These are phyloP conservation scores for Drosophila nr. fundita DNA, from an alignment of 2,888 invertebrate genomes.

Conservation along the genomic window DNA sequence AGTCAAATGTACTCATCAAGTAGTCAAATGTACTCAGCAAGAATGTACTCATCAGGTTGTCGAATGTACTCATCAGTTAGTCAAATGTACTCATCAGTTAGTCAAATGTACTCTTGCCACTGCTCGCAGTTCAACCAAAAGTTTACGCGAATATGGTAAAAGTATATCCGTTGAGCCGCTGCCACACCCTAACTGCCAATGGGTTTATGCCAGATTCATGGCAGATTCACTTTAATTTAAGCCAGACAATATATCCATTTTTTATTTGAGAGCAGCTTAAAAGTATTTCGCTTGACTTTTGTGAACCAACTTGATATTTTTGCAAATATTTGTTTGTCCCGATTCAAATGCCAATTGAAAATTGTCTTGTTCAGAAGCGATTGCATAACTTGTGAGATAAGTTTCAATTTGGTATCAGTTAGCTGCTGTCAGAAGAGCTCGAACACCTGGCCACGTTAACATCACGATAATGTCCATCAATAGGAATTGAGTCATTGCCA, in stretches of 20 bases:
- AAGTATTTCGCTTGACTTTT: no score
- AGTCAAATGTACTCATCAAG: neutral
- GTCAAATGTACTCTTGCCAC: slow-evolving; percentile 13
- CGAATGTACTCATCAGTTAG: no score
- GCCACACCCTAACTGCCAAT: slow-evolving; percentile 12
- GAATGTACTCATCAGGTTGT: no score
- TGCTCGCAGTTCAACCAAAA: slow-evolving; percentile 30
- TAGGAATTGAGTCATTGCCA: slow-evolving; percentile 15
- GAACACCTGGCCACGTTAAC: slow-evolving; percentile 1
- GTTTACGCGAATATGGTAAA: slow-evolving; percentile 9
- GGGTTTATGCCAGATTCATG: slow-evolving; percentile 14
- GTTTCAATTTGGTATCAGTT: slow-evolving; percentile 10
- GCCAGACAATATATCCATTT: fast-evolving
- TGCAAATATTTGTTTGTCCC: neutral
- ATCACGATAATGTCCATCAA: slow-evolving; percentile 12
- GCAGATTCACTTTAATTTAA: slow-evolving; percentile 9
- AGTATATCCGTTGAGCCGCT: slow-evolving; percentile 2
- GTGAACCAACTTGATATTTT: neutral
- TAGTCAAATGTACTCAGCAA: slow-evolving; percentile 28
- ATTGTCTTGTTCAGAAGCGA: neutral
- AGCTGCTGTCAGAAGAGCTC: neutral
- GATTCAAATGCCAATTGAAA: neutral
- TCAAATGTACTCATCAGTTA: no score
- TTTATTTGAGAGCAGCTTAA: neutral
- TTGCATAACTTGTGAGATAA: neutral